Evolutionary conservation across 1,140 invertebrate species (phyloP), one percentile per base, ranked within the genome.

Genomic region (Drosophila nannoptera): DNA sequence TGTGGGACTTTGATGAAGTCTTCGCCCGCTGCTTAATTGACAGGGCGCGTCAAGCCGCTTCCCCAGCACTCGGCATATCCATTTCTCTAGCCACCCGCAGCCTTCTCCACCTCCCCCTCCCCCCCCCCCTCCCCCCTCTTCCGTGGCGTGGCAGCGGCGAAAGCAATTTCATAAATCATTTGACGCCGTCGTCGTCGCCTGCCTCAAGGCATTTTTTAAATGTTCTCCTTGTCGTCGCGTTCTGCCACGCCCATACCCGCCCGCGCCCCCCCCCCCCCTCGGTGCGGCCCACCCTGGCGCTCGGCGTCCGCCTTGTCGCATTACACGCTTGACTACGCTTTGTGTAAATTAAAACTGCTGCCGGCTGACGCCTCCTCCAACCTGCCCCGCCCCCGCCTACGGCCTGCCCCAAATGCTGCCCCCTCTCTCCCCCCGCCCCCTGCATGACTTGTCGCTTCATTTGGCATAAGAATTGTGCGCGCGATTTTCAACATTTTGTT

Each of bases 121-220:
- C 14, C 56, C 43, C 42, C 53, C 12, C 12, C 29, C 7, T 11
- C 11, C 45, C 29, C 22, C 14, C 14, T 11, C 35, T 12, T 11
- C 7, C 7, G 55, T 69, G 77, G 50, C 59, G 54, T 64, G 22
- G 75, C 74, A 77, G 68, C 68, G 67, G 75, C 69, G 77, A 87
- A 87, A 86, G 78, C 82, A 86, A 88, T 88, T 88, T 88, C 80
- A 88, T 88, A 88, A 88, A 88, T 88, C 87, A 88, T 88, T 88
- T 88, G 74, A 81, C 64, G 81, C 82, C 64, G 67, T 76, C 66
- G 68, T 61, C 65, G 42, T 53, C 31, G 42, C 54, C 56, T 65
- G 81, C 81, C 81, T 86, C 71, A 81, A 84, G 81, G 82, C 81
- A 72, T 75, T 84, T 75, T 84, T 84, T 84, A 84, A 84, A 84